phyloP scores from a whole-genome alignment of 2,888 invertebrate species.

The Myopa tessellatipennis region DNA sequence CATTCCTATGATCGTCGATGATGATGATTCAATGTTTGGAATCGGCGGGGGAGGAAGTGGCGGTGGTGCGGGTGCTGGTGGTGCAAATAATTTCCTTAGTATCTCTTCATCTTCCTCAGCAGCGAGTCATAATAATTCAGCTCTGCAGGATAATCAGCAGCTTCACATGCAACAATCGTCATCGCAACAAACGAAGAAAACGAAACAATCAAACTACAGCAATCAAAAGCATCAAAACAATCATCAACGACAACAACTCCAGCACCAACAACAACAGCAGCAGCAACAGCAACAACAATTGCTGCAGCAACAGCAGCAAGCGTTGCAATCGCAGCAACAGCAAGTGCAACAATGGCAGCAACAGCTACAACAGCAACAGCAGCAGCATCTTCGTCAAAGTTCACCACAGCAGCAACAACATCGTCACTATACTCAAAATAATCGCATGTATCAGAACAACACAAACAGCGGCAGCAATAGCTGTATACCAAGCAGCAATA shows the following conservation, averaged over 20 bases:
- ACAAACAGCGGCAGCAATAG: conserved; percentile 47
- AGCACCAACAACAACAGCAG: conserved; percentile 50
- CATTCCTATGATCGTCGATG: conserved; percentile 80
- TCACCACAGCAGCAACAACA: conserved; percentile 42
- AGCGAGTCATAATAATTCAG: conserved; percentile 56
- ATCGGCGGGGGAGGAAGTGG: conserved; percentile 55
- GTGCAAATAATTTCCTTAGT: conserved; percentile 47
- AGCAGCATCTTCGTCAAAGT: conserved; percentile 44
- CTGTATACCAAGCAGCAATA: conserved; percentile 27
- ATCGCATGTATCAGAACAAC: conserved; percentile 42
- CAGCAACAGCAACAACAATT: conserved; percentile 52
- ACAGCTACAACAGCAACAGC: conserved; percentile 47
- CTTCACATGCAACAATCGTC: conserved; percentile 33
- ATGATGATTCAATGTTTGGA: conserved; percentile 69
- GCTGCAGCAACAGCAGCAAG: conserved; percentile 45
- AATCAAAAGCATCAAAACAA: conserved; percentile 55
- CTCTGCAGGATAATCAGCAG: conserved; percentile 51
- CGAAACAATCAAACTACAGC: conserved; percentile 55
- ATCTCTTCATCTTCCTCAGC: conserved; percentile 53
- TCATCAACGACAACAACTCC: conserved; percentile 54
- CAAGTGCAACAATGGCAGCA: conserved; percentile 49
- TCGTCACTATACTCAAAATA: conserved; percentile 30
- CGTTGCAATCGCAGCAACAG: conserved; percentile 48
- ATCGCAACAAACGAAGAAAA: conserved; percentile 50
- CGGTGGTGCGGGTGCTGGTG: conserved; percentile 49